A percentile compares a stretch with the other conserved stretches of the same genome.
Conservation (phyloP, 1,140 invertebrate species). For the Drosophila subpulchrella region DNA sequence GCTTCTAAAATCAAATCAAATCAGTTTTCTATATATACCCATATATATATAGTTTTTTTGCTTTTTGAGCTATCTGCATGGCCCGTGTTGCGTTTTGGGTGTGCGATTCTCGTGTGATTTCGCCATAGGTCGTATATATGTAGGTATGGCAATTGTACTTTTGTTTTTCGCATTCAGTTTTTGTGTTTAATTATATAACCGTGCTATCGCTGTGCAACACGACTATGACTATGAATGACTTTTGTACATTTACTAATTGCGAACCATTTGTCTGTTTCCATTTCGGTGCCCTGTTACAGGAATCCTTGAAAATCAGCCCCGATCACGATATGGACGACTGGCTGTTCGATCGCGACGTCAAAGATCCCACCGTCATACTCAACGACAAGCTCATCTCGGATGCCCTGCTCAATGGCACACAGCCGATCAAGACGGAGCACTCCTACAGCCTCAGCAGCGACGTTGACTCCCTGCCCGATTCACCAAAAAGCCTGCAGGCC, state of each 20-base stretch:
- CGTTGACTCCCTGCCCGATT: constrained; percentile 88
- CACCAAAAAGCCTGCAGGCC: constrained; percentile 86
- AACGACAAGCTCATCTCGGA: constrained; percentile 96
- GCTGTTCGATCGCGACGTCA: constrained; percentile 86
- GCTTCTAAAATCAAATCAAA: constrained; percentile 21
- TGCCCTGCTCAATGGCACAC: constrained; percentile 90
- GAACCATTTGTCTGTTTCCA: constrained; percentile 31
- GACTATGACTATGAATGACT: constrained; percentile 52
- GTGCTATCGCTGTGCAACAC: constrained; percentile 70
- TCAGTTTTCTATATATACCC: constrained; percentile 23
- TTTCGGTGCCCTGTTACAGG: constrained; percentile 84
- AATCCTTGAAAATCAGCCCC: constrained; percentile 86
- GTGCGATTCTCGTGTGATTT: constrained; percentile 65
- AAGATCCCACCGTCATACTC: constrained; percentile 88
- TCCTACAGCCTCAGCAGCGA: constrained; percentile 91
- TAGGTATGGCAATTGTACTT: constrained; percentile 50
- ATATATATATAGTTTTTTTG: constrained; percentile 9
- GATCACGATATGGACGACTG: constrained; percentile 87
- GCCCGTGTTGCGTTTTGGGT: constrained; percentile 61
- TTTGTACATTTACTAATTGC: constrained; percentile 74
- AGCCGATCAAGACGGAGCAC: constrained; percentile 93
- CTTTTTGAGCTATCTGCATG: constrained; percentile 64
- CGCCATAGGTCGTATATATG: constrained; percentile 55
- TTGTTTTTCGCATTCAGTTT: constrained; percentile 39
- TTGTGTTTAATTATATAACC: constrained; percentile 71